These are phyloP conservation scores for Chromis chromis DNA, from an alignment of 2,797 vertebrate genomes.

Conservation along the genomic window DNA sequence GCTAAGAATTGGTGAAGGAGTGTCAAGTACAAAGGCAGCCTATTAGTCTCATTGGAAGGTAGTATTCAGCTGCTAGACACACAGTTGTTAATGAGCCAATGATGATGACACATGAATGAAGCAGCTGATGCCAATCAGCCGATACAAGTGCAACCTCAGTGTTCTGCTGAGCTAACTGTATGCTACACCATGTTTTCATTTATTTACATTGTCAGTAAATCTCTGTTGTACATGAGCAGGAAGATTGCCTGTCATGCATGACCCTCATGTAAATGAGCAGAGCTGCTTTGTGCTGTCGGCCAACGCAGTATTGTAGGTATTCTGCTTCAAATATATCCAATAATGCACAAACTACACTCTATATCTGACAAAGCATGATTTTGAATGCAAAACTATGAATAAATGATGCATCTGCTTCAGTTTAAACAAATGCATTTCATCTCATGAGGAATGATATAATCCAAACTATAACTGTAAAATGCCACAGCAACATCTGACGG, in stretches of 20 bases:
- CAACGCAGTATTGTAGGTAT: not conserved
- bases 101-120: not conserved
- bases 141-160: not conserved
- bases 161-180: not conserved
- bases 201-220: not conserved
- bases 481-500: not conserved
- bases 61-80: no score
- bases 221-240: not conserved
- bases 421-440: constrained; percentile 11
- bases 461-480: not conserved
- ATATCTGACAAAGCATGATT: not conserved
- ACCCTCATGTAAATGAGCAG: constrained; percentile 9
- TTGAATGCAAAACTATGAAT: not conserved
- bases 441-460: not conserved
- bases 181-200: constrained; percentile 1
- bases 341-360: constrained; percentile 13
- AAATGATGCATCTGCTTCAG: constrained; percentile 3
- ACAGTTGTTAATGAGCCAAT: not conserved
- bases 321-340: constrained; percentile 13
- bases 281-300: constrained; percentile 3
- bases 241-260: not conserved
- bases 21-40: not conserved
- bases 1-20: not conserved
- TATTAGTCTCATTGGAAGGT: not conserved
- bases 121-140: not conserved